phyloP scores from a whole-genome alignment of 1,140 invertebrate genomes.

The Panagrolaimus sp. region DNA sequence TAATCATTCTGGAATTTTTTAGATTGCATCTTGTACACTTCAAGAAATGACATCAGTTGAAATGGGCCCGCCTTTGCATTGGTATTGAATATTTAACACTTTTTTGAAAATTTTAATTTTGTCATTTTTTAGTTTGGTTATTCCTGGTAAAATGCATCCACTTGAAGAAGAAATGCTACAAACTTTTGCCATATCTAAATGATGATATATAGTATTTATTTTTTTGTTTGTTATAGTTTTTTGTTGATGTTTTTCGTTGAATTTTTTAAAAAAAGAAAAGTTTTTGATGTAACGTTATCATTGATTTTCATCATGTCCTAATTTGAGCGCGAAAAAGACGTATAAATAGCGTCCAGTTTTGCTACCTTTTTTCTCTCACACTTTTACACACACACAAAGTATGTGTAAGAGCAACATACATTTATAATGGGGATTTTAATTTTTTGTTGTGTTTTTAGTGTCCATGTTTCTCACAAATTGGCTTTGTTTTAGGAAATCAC shows the following conservation, averaged over 20 bases:
- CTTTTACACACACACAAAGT: no score
- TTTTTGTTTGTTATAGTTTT: slow-evolving; percentile 10
- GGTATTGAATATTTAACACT: no score
- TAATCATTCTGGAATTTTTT: slow-evolving; percentile 21
- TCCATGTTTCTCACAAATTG: background rate
- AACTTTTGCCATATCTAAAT: slow-evolving; percentile 39
- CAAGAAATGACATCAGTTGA: slow-evolving; percentile 71
- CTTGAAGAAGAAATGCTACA: slow-evolving; percentile 54
- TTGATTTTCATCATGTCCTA: slow-evolving; percentile 1
- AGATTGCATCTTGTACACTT: slow-evolving; percentile 71
- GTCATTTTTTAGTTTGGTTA: no score
- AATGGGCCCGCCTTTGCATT: slow-evolving; percentile 84
- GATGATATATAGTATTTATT: background rate
- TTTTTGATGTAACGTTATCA: slow-evolving; percentile 1
- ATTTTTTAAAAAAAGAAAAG: slow-evolving; percentile 4
- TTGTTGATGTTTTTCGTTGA: background rate
- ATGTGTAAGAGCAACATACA: no score
- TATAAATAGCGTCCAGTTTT: background rate
- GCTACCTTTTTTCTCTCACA: no score
- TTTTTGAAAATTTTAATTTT: no score
- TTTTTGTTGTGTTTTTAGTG: background rate
- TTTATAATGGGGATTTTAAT: no score
- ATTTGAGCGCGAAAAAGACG: background rate
- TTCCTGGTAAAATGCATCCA: slow-evolving; percentile 62
- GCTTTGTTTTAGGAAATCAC: slow-evolving; percentile 7